These are phyloP conservation scores for Anthoscopus minutus DNA, from an alignment of 2,113 vertebrate genomes.

Conservation along the genomic window DNA sequence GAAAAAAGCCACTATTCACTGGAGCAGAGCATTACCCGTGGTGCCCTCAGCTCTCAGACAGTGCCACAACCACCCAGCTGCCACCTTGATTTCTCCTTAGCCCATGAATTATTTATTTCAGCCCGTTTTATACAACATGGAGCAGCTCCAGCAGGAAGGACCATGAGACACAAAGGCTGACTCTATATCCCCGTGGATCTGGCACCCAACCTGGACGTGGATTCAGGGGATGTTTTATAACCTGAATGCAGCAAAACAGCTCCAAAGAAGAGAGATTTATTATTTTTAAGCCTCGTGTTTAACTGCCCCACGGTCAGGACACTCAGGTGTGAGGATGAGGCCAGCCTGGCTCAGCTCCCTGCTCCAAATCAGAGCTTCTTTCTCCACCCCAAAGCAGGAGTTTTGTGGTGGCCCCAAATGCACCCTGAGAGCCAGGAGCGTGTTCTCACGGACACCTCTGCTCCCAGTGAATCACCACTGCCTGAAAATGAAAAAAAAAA, in stretches of 20 bases:
- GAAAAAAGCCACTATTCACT: not conserved
- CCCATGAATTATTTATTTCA: constrained; percentile 23
- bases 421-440: not conserved
- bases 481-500: not conserved
- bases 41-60: not conserved
- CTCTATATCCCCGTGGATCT: not conserved
- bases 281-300: not conserved
- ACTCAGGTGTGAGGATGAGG: not conserved
- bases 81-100: not conserved
- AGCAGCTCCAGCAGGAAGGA: constrained; percentile 19
- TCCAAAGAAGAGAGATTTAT: not conserved
- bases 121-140: not conserved
- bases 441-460: not conserved
- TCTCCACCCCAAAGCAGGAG: not conserved
- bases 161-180: constrained; percentile 8
- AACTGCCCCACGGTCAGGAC: not conserved
- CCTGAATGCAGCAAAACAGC: not conserved
- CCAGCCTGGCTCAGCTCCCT: not conserved
- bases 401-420: not conserved
- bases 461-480: not conserved
- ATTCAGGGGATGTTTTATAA: not conserved
- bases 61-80: not conserved
- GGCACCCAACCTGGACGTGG: not conserved
- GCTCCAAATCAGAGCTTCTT: not conserved
- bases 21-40: not conserved